Percentiles rank a stretch among this genome's conserved stretches.
Evolutionary conservation across 2,888 invertebrate species (phyloP).

Genomic region (Eristalis intricaria): DNA sequence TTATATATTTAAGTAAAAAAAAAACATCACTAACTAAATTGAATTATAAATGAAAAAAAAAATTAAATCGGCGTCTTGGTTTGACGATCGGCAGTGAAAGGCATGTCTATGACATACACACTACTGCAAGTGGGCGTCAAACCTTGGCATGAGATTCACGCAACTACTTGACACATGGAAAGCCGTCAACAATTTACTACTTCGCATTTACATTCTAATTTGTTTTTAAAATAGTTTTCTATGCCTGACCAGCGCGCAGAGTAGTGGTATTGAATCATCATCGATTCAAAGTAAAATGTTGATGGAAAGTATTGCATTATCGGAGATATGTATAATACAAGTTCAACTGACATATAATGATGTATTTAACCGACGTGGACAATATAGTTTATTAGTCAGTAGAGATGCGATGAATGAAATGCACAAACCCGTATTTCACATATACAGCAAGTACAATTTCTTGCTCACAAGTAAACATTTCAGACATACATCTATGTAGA

Average conservation of each 20-base stretch:
- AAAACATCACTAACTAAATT: conserved; percentile 6
- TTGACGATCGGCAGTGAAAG: not conserved
- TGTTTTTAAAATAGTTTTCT: not conserved
- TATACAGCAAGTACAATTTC: too few species aligned
- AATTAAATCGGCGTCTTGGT: not conserved
- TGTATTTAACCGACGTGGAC: too few species aligned
- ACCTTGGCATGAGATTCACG: conserved; percentile 25
- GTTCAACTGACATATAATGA: too few species aligned
- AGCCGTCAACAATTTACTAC: conserved; percentile 34
- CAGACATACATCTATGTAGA: too few species aligned
- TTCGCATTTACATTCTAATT: conserved; percentile 47
- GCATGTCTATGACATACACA: not conserved
- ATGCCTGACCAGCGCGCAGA: not conserved
- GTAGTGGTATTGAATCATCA: not conserved
- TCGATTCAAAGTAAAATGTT: not conserved
- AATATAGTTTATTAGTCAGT: too few species aligned
- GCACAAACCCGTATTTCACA: too few species aligned
- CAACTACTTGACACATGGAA: conserved; percentile 48
- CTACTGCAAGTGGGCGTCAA: conserved; percentile 45
- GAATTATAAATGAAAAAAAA: conserved; percentile 23
- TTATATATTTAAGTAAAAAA: conserved; percentile 32
- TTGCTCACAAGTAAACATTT: too few species aligned
- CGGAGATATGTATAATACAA: not conserved
- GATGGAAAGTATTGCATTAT: not conserved
- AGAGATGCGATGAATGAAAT: too few species aligned